Conservation (phyloP, 1,140 invertebrate species). For the Drosophila orena region DNA sequence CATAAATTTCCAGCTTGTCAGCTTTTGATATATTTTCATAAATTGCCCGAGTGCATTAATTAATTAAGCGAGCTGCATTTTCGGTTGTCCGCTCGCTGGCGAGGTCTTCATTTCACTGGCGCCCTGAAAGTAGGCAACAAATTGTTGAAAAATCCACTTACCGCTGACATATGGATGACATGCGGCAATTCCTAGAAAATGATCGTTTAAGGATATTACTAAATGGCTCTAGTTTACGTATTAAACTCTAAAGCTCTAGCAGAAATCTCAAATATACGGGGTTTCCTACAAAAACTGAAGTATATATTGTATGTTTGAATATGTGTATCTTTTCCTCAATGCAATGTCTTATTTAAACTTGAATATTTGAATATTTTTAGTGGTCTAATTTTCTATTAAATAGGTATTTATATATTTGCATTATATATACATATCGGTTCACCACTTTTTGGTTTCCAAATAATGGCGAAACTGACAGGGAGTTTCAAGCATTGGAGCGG, state of each 20-base stretch:
- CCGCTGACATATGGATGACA: slow-evolving; percentile 4
- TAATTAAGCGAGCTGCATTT: slow-evolving; percentile 72
- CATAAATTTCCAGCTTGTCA: slow-evolving; percentile 84
- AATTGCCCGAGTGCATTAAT: slow-evolving; percentile 83
- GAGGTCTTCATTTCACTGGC: slow-evolving; percentile 23
- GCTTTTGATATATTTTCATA: slow-evolving; percentile 84
- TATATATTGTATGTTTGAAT: too few relatives aligned
- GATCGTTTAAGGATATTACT: too few relatives aligned
- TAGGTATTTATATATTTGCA: neutral
- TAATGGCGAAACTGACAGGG: neutral
- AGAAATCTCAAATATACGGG: too few relatives aligned
- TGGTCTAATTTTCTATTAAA: neutral
- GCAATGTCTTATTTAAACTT: too few relatives aligned
- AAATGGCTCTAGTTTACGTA: too few relatives aligned
- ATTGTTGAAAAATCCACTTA: slow-evolving; percentile 3
- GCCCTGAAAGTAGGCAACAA: slow-evolving; percentile 70
- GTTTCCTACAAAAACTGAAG: too few relatives aligned
- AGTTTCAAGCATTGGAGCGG: neutral
- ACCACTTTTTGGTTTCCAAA: neutral
- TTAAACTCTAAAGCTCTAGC: too few relatives aligned
- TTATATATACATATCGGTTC: neutral
- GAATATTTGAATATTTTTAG: too few relatives aligned
- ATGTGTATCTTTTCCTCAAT: too few relatives aligned
- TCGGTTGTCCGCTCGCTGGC: slow-evolving; percentile 19
- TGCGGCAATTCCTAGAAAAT: neutral